These are phyloP conservation scores for Tenebrio molitor DNA, from an alignment of 1,140 invertebrate species.

Conservation along the genomic window DNA sequence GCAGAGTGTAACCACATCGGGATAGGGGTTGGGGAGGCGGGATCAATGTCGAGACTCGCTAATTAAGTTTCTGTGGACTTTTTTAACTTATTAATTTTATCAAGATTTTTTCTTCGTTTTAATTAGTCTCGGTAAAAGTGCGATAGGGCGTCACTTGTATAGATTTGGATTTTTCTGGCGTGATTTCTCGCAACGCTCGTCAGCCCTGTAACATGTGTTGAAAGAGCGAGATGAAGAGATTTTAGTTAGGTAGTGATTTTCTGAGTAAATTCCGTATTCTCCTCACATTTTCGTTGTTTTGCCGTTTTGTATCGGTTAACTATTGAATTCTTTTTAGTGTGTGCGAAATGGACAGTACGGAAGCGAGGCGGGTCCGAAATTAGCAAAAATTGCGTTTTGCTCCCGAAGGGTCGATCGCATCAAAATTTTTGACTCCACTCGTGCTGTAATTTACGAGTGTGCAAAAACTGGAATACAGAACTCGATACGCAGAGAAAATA, in stretches of 20 bases:
- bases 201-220: slow-evolving; percentile 48
- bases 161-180: slow-evolving; percentile 6
- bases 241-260: slow-evolving; percentile 48
- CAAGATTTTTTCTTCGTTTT: slow-evolving; percentile 15
- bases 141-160: background rate
- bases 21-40: background rate
- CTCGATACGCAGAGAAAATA: no score
- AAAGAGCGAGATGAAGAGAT: slow-evolving; percentile 48
- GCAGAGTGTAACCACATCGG: background rate
- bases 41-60: background rate
- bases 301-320: slow-evolving; percentile 43
- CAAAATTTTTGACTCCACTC: no score
- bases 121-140: slow-evolving; percentile 16
- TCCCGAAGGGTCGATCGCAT: no score
- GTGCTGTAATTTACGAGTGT: no score
- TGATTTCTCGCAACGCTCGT: slow-evolving; percentile 19
- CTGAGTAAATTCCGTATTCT: slow-evolving; percentile 44
- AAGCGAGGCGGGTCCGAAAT: no score
- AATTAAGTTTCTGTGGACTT: background rate
- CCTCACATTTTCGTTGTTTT: slow-evolving; percentile 39
- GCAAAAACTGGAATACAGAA: no score
- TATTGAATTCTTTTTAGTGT: slow-evolving; percentile 45
- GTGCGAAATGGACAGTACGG: background rate
- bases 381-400: no score
- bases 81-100: slow-evolving; percentile 5